Base-by-base conservation (phyloP, 2,797 vertebrate genomes). In the Chromis chromis region DNA sequence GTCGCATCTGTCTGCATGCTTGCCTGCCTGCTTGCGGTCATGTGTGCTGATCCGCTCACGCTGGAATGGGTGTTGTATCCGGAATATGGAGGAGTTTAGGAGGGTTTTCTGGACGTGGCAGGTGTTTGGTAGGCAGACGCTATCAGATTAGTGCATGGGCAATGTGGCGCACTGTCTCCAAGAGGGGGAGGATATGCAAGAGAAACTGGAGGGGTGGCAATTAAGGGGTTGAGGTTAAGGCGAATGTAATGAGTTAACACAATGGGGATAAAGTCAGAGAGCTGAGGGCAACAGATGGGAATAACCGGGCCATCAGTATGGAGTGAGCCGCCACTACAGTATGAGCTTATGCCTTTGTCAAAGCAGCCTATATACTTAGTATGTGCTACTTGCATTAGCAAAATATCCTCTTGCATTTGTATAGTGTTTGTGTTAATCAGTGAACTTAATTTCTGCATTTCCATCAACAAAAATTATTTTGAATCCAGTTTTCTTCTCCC, bases 271-370 rank as follows among this genome's bases (percentile, higher is more conserved):
- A 93, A 93, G 92, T 93, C 91, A 86, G 87, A 82, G 90, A 85
- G 90, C 85, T 79, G 85, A 85, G 83, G 92, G 90, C 91, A 93
- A 93, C 93, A 94, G 93, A 94, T 94, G 92, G 93, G 90, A 91
- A 86, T 86, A 91, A 92, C 90, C 91, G 56, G 89, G 87, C 91
- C 88, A 89, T 84, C 86, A 81, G 85, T 89, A 59, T 78, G 75
- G 89, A 88, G 89, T 79, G 76, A 82, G 83, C 62, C 44, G 49
- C 78, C 83, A 79, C 83, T 85, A 86, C 83, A 90, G 87, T 85
- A 77, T 61, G 77, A 84, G 90, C 85, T 90, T 89, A 85, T 78
- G 78, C 65, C 76, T 88, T 90, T 86, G 85, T 88, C 83, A 75
- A 79, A 73, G 72, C 79, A 78, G 83, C 65, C 77, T 71, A 66